Evolutionary conservation across 2,888 invertebrate species (phyloP).

Genomic region (Artemia sinica): DNA sequence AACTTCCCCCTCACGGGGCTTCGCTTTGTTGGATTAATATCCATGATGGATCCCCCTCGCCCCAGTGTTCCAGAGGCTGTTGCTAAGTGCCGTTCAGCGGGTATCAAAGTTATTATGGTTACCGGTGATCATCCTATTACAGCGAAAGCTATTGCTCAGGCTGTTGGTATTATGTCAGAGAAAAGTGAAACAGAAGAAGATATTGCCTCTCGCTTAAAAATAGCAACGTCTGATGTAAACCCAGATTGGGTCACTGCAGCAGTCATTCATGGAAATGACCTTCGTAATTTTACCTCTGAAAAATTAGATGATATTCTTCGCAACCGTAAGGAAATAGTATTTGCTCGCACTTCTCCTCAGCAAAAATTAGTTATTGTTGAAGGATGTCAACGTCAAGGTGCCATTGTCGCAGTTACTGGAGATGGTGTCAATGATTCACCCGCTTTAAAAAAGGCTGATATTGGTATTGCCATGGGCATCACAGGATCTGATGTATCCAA

Average conservation of each 20-base stretch:
- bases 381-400: slow-evolving; percentile 77
- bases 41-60: slow-evolving; percentile 95
- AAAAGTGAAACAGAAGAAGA: too few species aligned
- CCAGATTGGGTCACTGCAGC: too few species aligned
- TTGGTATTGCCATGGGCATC: slow-evolving; percentile 78
- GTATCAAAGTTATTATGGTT: slow-evolving; percentile 44
- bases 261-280: too few species aligned
- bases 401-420: slow-evolving; percentile 75
- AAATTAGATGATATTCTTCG: too few species aligned
- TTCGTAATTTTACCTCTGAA: too few species aligned
- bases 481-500: slow-evolving; percentile 86
- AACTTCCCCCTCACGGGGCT: slow-evolving; percentile 78
- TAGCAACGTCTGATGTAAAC: too few species aligned
- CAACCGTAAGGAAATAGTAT: slow-evolving; percentile 60
- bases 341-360: slow-evolving; percentile 85
- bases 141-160: slow-evolving; percentile 85
- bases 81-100: slow-evolving; percentile 58
- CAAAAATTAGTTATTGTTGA: slow-evolving; percentile 87
- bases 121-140: slow-evolving; percentile 92
- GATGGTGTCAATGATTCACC: slow-evolving; percentile 88
- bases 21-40: slow-evolving; percentile 88
- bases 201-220: too few species aligned
- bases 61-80: slow-evolving; percentile 97
- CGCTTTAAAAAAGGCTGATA: slow-evolving; percentile 78
- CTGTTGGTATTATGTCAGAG: slow-evolving; percentile 71